Evolutionary conservation across 1,140 invertebrate genomes (phyloP).

Genomic region (Ridgeia piscesae): DNA sequence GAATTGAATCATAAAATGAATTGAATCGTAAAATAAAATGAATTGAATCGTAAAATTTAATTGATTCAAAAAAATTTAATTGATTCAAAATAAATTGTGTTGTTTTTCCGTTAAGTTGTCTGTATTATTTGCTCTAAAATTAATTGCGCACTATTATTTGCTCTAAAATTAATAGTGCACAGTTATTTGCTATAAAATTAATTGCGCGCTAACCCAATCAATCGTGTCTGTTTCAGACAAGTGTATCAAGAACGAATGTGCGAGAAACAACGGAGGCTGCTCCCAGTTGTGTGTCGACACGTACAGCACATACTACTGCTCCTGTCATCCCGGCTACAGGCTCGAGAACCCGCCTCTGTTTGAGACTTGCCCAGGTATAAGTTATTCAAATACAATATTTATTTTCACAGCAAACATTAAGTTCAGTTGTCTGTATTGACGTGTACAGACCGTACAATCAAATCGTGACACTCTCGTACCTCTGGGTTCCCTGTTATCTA

Average conservation of each 20-base stretch:
- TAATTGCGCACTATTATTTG: no score
- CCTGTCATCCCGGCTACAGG: conserved; percentile 23
- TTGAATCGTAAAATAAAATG: background rate
- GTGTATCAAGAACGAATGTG: conserved; percentile 21
- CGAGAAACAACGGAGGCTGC: conserved; percentile 19
- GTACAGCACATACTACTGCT: conserved; percentile 28
- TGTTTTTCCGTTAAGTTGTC: no score
- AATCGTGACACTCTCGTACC: no score
- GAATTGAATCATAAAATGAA: background rate
- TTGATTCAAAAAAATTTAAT: background rate
- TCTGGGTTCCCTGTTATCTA: no score
- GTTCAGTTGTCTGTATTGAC: background rate
- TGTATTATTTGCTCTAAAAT: no score
- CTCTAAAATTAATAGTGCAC: no score
- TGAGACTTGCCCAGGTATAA: background rate
- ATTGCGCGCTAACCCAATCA: background rate
- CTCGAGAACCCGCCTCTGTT: background rate
- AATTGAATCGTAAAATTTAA: background rate
- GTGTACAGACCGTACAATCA: no score
- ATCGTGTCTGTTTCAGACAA: conserved; percentile 12
- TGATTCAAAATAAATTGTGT: no score
- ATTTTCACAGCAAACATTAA: background rate
- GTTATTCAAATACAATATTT: background rate
- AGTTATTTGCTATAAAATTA: no score
- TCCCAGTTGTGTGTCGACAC: conserved; percentile 28